Base-by-base conservation (phyloP, 2,888 invertebrate genomes). In the Dimorphilus gyrociliatus region DNA sequence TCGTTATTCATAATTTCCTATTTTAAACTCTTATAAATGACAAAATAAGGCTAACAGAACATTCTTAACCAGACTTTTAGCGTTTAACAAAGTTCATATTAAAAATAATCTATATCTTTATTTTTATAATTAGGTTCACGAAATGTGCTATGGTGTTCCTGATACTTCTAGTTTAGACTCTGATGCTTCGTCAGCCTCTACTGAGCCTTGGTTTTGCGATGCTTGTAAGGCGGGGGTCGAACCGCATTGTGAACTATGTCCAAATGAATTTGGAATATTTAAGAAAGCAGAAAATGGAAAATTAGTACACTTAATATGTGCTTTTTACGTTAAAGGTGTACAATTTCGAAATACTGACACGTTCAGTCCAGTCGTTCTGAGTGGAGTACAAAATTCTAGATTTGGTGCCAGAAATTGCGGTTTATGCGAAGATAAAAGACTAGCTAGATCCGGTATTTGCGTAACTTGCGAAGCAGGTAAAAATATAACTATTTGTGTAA, bases 161-260 rank as follows among this genome's bases (percentile, higher is more conserved):
- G 90, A 92, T 56, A 76, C 78, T 25, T 78, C 78, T 23, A 86
- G 84, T 64, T 74, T 84, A 39, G 81, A 82, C 4, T 88, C 88
- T 53, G 84, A 86, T 16, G 81, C 81, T 40, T 90, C 90, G 10
- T 77, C 86, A 0, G 84, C 85, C 32, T 85, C 88, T 17, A 92
- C 90, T 0, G 92, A 94, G 42, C 92, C 92, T 0, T 97, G 97
- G 97, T 97, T 97, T 64, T 97, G 97, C 67, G 94, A 97, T 61
- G 84, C 92, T 4, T 97, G 97, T 54, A 52, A 81, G 48, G 86
- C 86, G 14, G 85, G 84, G 1, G 76, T 81, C 10, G 78, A 80
- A 57, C 90, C 90, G 62, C 49, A 72, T 21, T 97, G 97, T 61
- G 92, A 94, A 65, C 67, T 97, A 12, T 97, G 97, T 56, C 94